Percentiles rank a stretch among this genome's conserved stretches.
phyloP scores from a whole-genome alignment of 2,113 vertebrate species.

The cattle (Bos taurus) region ARS-UCD2.0 NC_037336.1:36740501-36741000 shows the following conservation, averaged over 20 bases:
- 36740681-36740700: not conserved
- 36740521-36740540: not conserved
- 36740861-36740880: too few relatives aligned
- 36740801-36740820: too few relatives aligned
- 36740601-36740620: not conserved
- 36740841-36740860: too few relatives aligned
- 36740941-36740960: not conserved
- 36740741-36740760: too few relatives aligned
- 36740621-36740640: not conserved
- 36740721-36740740: not conserved
- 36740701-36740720: not conserved
- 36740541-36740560: not conserved
- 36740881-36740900: not conserved
- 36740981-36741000: not conserved
- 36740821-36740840: too few relatives aligned
- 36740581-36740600: not conserved
- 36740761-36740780: too few relatives aligned
- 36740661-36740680: not conserved
- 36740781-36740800: too few relatives aligned
- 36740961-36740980: not conserved
- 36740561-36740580: not conserved
- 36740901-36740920: not conserved
- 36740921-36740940: not conserved
- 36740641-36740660: not conserved
- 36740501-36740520: not conserved